These are phyloP conservation scores for Xenus cinereus DNA, from an alignment of 2,113 vertebrate genomes.

Conservation along the genomic window DNA sequence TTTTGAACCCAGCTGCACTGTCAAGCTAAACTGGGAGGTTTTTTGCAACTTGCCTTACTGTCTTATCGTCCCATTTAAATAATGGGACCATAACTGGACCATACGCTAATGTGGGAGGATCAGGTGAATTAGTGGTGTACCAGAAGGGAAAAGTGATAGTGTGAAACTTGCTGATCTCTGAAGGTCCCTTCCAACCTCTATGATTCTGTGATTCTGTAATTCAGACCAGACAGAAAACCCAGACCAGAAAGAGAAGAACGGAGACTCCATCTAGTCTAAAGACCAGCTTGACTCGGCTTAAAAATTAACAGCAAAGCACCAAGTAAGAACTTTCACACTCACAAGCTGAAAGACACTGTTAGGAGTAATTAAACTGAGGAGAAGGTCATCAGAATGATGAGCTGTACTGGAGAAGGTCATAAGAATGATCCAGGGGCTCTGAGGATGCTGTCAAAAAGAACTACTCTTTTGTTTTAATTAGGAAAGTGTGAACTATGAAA, in stretches of 20 bases:
- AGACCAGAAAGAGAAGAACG: too few relatives aligned
- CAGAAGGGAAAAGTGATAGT: neutral
- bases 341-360: too few relatives aligned
- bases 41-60: neutral
- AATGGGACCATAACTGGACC: neutral
- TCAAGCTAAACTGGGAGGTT: neutral
- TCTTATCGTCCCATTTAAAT: neutral
- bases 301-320: too few relatives aligned
- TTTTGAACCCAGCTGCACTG: neutral
- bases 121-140: neutral
- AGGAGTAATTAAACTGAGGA: too few relatives aligned
- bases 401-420: neutral
- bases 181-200: too few relatives aligned
- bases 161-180: neutral
- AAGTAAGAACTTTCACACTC: too few relatives aligned
- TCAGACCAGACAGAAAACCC: too few relatives aligned
- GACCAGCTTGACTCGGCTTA: too few relatives aligned
- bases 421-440: neutral
- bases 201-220: too few relatives aligned
- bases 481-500: neutral
- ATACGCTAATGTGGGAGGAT: neutral
- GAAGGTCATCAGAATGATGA: too few relatives aligned
- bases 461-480: neutral
- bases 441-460: neutral
- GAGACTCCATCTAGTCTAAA: too few relatives aligned